A percentile compares a stretch with the other conserved stretches of the same genome.
Evolutionary conservation across 2,888 invertebrate species (phyloP).

Genomic region (Tipula vernalis): DNA sequence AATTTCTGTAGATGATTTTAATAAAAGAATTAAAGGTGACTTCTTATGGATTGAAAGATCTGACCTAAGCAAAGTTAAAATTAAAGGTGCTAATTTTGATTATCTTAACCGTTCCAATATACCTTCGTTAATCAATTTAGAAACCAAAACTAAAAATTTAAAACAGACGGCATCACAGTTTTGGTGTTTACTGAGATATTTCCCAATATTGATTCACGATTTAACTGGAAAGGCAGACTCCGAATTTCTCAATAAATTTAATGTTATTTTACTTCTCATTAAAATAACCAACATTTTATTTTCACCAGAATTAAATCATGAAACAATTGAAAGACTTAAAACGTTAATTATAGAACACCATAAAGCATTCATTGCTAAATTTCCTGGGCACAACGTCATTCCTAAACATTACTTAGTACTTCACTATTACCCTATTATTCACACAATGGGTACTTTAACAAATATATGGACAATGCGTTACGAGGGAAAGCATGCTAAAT

Average conservation of each 20-base stretch:
- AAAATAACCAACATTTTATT: not conserved
- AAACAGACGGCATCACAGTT: not conserved
- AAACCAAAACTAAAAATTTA: not conserved
- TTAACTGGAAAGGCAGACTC: too few species aligned
- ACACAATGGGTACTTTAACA: not conserved
- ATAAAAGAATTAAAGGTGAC: not conserved
- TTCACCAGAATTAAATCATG: not conserved
- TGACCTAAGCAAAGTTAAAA: too few species aligned
- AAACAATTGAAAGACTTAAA: not conserved
- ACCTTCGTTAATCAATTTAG: not conserved
- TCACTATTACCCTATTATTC: not conserved
- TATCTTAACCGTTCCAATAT: not conserved
- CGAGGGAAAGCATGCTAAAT: not conserved
- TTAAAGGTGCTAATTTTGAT: not conserved
- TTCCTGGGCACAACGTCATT: not conserved
- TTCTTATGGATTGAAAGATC: too few species aligned
- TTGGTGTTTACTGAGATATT: not conserved
- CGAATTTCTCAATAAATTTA: not conserved
- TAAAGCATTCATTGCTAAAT: not conserved
- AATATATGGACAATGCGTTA: not conserved
- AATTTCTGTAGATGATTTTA: not conserved
- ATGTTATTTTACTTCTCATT: not conserved
- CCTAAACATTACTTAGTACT: not conserved
- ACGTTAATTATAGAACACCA: not conserved
- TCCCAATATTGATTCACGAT: not conserved